Percentiles rank a stretch among this genome's conserved stretches.
phyloP scores from a whole-genome alignment of 1,140 invertebrate species.

The Drosophila hydei region DNA sequence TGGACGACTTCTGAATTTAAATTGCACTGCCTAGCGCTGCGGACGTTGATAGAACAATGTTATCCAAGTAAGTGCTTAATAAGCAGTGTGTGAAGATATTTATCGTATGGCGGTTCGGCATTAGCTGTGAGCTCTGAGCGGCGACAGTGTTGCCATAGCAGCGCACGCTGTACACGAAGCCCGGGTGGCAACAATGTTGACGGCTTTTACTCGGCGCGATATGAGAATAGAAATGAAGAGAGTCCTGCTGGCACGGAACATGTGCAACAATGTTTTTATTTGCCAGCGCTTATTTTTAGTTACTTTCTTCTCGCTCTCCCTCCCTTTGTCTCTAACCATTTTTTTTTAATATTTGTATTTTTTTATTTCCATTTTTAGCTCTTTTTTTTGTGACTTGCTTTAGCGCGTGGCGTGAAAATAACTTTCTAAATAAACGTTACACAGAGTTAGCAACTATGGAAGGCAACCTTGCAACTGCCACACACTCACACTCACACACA shows the following conservation, averaged over 20 bases:
- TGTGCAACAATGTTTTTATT: conserved; percentile 82
- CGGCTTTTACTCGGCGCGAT: conserved; percentile 24
- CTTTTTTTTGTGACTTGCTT: conserved; percentile 25
- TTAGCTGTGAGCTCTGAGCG: conserved; percentile 1
- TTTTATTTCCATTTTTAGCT: conserved; percentile 7
- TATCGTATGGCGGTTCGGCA: neutral
- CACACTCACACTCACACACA: conserved; percentile 18
- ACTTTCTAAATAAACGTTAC: conserved; percentile 78
- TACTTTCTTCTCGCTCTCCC: conserved; percentile 46
- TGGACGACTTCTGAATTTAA: too few species aligned
- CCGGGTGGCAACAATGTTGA: conserved; percentile 42
- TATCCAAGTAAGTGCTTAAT: neutral
- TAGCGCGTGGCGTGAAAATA: conserved; percentile 61
- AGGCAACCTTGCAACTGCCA: conserved; percentile 21
- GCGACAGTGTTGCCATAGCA: conserved; percentile 33
- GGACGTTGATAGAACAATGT: neutral
- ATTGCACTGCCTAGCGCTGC: too few species aligned
- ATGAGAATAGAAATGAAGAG: conserved; percentile 36
- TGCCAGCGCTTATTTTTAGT: conserved; percentile 77
- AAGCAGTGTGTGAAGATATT: neutral
- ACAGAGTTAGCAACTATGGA: conserved; percentile 66
- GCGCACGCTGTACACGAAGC: neutral
- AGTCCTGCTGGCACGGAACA: conserved; percentile 28
- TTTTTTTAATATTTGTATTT: conserved; percentile 13
- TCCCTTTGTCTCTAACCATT: conserved; percentile 9